These are phyloP conservation scores for Matsumyia berberina DNA, from an alignment of 2,888 invertebrate species.

Conservation along the genomic window DNA sequence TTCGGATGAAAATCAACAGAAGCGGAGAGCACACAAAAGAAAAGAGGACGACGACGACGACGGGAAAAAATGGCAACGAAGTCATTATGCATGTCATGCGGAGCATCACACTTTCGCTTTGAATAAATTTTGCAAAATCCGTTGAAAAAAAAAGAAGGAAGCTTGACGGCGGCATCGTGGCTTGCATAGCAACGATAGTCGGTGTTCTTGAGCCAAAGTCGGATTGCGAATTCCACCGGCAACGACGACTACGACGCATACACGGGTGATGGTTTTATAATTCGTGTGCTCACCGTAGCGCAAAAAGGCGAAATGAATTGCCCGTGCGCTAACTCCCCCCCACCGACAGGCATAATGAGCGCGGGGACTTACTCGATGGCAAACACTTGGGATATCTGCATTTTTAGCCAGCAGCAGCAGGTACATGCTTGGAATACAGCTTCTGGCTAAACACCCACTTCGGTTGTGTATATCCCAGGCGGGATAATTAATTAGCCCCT, in stretches of 20 bases:
- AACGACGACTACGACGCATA: conserved; percentile 12
- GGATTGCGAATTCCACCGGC: conserved; percentile 22
- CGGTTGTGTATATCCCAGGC: conserved; percentile 43
- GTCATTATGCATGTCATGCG: conserved; percentile 73
- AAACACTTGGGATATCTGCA: conserved; percentile 39
- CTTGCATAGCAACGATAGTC: conserved; percentile 65
- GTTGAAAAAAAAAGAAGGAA: conserved; percentile 16
- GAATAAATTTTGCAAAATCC: conserved; percentile 67
- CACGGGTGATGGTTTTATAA: conserved; percentile 72
- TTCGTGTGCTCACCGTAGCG: conserved; percentile 61
- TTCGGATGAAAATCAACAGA: conserved; percentile 25
- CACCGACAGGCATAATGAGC: conserved; percentile 41
- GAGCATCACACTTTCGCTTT: conserved; percentile 63
- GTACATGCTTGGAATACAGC: conserved; percentile 68
- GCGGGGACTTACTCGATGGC: conserved; percentile 55
- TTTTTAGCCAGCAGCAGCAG: conserved; percentile 40
- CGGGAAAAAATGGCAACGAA: conserved; percentile 56
- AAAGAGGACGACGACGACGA: conserved; percentile 15
- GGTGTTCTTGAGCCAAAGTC: conserved; percentile 42
- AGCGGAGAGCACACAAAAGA: not conserved
- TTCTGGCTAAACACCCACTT: conserved; percentile 65
- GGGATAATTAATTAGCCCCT: conserved; percentile 72
- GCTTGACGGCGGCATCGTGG: conserved; percentile 46
- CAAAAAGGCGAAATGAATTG: conserved; percentile 58
- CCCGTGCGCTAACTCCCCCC: conserved; percentile 9